These are phyloP conservation scores for Vidua macroura DNA, from an alignment of 2,113 vertebrate genomes.

Conservation along the genomic window DNA sequence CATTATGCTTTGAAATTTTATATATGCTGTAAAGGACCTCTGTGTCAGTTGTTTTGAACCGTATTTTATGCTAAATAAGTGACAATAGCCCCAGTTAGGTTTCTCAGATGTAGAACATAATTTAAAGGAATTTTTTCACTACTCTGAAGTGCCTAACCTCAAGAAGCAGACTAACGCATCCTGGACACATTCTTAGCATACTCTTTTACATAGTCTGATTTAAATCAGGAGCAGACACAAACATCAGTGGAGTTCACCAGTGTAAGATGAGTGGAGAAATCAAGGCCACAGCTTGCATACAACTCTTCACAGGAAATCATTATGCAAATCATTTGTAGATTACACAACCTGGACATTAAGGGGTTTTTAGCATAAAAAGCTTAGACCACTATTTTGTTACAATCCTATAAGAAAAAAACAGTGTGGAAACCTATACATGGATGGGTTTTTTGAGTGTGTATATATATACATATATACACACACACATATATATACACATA, in stretches of 20 bases:
- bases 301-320: neutral
- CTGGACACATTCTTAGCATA: neutral
- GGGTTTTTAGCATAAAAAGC: neutral
- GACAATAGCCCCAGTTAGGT: neutral
- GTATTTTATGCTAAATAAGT: neutral
- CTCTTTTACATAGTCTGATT: neutral
- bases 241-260: neutral
- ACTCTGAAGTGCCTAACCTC: neutral
- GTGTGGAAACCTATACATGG: neutral
- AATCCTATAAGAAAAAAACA: neutral
- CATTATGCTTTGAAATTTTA: neutral
- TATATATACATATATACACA: neutral
- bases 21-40: neutral
- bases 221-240: neutral
- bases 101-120: neutral
- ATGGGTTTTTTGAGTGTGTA: fast-evolving
- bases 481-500: neutral
- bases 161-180: neutral
- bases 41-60: neutral
- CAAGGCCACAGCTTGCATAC: neutral
- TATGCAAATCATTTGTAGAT: neutral
- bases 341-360: neutral
- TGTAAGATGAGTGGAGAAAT: neutral
- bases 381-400: neutral
- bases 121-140: neutral